Conservation (phyloP, 2,888 invertebrate genomes). For the Lepidocyrtoides sp. region DNA sequence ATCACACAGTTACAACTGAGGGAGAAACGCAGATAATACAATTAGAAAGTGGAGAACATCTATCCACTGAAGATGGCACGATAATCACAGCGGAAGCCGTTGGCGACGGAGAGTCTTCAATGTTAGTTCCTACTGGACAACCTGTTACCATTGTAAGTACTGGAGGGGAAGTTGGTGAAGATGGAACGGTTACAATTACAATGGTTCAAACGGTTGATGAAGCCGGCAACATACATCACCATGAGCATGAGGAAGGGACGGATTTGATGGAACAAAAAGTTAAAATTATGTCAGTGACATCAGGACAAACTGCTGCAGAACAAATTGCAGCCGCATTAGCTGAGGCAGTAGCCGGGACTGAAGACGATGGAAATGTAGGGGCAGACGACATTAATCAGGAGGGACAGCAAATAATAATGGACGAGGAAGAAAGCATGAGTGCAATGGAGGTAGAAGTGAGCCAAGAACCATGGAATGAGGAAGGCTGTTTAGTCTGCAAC, state of each 20-base stretch:
- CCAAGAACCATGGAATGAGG: constrained; percentile 82
- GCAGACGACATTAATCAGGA: background rate
- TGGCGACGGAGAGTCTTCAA: background rate
- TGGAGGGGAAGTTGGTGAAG: constrained; percentile 29
- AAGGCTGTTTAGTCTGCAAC: constrained; percentile 84
- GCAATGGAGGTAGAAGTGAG: constrained; percentile 50
- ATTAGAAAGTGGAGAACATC: background rate
- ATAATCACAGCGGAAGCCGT: background rate
- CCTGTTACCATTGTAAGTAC: constrained; percentile 60
- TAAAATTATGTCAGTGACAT: constrained; percentile 73
- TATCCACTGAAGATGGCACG: background rate
- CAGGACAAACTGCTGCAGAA: constrained; percentile 65
- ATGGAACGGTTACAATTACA: constrained; percentile 62
- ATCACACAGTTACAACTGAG: background rate
- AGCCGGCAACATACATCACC: constrained; percentile 17
- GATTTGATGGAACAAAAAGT: constrained; percentile 62
- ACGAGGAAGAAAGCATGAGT: constrained; percentile 63
- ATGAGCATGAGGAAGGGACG: background rate
- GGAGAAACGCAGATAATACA: constrained; percentile 28
- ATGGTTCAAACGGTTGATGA: constrained; percentile 69
- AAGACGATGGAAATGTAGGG: constrained; percentile 6
- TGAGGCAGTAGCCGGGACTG: constrained; percentile 55
- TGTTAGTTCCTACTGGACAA: constrained; percentile 40
- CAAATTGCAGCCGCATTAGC: constrained; percentile 67
- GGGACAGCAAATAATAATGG: constrained; percentile 53